Percentiles rank a stretch among this genome's conserved stretches.
Conservation (phyloP, 1,140 invertebrate genomes). For the Drosophila littoralis region DNA sequence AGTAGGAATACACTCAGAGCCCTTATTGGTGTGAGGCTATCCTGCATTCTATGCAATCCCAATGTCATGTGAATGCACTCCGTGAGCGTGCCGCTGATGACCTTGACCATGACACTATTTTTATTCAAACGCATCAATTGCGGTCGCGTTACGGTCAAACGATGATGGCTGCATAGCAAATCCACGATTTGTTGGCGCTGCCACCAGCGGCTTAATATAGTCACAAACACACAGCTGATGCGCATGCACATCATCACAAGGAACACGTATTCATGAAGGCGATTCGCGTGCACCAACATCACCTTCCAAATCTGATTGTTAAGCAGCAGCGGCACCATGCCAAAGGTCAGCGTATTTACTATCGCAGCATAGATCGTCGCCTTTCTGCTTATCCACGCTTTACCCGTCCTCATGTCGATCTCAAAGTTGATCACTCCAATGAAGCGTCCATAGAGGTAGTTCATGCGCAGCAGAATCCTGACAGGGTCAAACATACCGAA, state of each 20-base stretch:
- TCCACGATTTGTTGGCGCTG: constrained; percentile 26
- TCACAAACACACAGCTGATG: constrained; percentile 28
- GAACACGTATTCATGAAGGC: constrained; percentile 50
- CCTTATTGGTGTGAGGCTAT: background rate
- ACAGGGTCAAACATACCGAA: constrained; percentile 9
- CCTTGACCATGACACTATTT: constrained; percentile 35
- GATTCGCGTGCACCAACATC: background rate
- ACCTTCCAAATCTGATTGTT: background rate
- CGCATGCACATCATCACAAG: constrained; percentile 32
- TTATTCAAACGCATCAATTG: constrained; percentile 22
- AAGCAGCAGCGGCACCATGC: constrained; percentile 4
- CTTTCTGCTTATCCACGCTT: background rate
- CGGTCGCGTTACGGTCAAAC: constrained; percentile 29
- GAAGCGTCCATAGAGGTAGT: constrained; percentile 24
- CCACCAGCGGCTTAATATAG: constrained; percentile 50
- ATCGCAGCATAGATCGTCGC: constrained; percentile 9
- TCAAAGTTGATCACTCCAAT: constrained; percentile 38
- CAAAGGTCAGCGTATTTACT: background rate
- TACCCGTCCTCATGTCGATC: constrained; percentile 17
- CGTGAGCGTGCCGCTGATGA: background rate
- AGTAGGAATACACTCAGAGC: background rate
- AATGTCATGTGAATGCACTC: constrained; percentile 28
- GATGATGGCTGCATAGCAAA: constrained; percentile 14
- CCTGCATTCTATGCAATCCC: constrained; percentile 6
- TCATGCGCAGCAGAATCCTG: background rate